Evolutionary conservation across 35 echinoderm and acorn worm genomes (phyloP).

Genomic region (Heliocidaris erythrogramma): DNA sequence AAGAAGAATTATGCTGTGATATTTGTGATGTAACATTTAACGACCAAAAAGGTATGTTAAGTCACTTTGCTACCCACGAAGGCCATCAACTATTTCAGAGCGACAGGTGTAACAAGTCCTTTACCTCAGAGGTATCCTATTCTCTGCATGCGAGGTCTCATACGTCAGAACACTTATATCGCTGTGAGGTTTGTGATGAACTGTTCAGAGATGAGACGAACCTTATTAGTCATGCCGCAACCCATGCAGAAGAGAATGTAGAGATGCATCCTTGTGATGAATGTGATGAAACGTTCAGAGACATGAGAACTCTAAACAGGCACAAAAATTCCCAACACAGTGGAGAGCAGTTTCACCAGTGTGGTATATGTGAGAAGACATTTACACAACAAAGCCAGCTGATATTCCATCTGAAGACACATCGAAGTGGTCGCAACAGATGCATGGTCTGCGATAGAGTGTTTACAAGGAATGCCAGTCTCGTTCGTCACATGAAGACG

Average conservation of each 20-base stretch:
- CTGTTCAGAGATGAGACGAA: not conserved
- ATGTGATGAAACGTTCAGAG: not conserved
- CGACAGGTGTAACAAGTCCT: not conserved
- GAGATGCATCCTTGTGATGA: conserved; percentile 1
- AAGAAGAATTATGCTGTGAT: not conserved
- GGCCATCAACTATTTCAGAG: not conserved
- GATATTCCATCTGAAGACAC: not conserved
- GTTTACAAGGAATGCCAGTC: not conserved
- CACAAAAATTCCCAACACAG: not conserved
- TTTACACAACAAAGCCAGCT: not conserved
- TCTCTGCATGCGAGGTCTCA: not conserved
- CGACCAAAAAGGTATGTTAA: not conserved
- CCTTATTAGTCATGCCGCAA: conserved; percentile 6
- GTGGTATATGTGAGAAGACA: conserved; percentile 1
- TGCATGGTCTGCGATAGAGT: not conserved
- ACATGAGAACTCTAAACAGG: not conserved
- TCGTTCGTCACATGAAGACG: not conserved
- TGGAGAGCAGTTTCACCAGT: not conserved
- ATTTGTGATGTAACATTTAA: not conserved
- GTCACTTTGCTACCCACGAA: not conserved
- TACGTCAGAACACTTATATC: not conserved
- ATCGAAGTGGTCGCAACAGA: not conserved
- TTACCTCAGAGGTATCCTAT: not conserved
- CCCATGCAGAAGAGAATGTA: not conserved
- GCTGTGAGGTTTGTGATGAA: not conserved